Base-by-base conservation (phyloP, 1,140 invertebrate species). In the Temnothorax longispinosus region DNA sequence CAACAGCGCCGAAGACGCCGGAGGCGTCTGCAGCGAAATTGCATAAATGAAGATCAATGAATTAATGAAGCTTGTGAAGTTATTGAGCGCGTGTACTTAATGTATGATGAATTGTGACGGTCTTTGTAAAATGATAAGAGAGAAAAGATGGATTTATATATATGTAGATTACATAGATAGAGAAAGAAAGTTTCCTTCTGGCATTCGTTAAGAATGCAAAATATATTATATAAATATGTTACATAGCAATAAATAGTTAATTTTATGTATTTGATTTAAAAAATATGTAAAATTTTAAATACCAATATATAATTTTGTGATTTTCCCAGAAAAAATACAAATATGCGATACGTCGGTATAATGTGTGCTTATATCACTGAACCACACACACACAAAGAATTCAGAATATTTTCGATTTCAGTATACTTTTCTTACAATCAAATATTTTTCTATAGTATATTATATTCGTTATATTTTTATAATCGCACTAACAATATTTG, bases 51-150 rank as follows among this genome's bases (percentile, higher is more conserved):
- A 71, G 35, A 65, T 56, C 44, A 27, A 54, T 80, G 35, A 56
- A 81, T 81, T 44, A 69, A 81, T 69, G 32, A n/a, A 80, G 47
- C 35, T 27, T 38, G 47, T n/a, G 38, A 76, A 58, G 54, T 60
- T 21, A 44, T 52, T 41, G 58, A 7, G 18, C 10, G 18, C 10
- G 41, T n/a, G 10, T 38, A 21, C 41, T 7, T 60, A 18, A 35
- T 62, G 58, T 3, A 8, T 35, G 27, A 21, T 32, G 7, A 52
- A 64, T 38, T 32, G 8, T 41, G 27, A 35, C n/a, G 62, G 11
- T 64, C 6, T 62, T 13, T 32, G 13, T 62, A 10, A 47, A 3
- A 44, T 6, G 38, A 15, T 58, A 58, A 21, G 10, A 44, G 21
- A 76, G 3, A 44, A 5, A 54, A 32, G 47, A 58, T 74, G 1